Evolutionary conservation across 2,797 vertebrate species (phyloP), one percentile per base, ranked within the genome.

Genomic region (Crax fasciolata): DNA sequence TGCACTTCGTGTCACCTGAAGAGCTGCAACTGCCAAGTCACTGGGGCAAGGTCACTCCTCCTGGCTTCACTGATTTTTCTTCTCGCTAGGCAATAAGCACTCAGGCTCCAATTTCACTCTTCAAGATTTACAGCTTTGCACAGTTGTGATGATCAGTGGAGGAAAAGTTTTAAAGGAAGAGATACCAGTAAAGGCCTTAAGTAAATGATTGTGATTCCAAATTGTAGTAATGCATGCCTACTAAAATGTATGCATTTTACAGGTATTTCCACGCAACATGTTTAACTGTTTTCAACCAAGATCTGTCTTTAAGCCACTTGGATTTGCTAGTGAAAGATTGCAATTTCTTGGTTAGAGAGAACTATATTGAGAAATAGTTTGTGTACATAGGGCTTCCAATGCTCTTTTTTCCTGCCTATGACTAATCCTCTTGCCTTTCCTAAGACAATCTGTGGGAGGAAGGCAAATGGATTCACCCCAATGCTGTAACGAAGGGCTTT

Each of bases 361-460:
- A 83, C 68, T 55, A 59, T 87, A 92, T 74, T 88, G 85, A 94
- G 58, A 90, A 91, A 57, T 51, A 67, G 17, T 90, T 95, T 96
- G 91, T 94, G 41, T 94, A 70, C 41, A 44, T 52, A 49, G 13
- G 66, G 82, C 46, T 87, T 75, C 59, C 57, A 68, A 73, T 95
- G 84, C 80, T 92, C 91, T 87, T 87, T 92, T 89, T 91, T 87
- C 43, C 66, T 91, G 71, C 32, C 67, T 88, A 49, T 96, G 87
- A 96, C 82, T 96, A 95, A 96, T 93, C 62, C 71, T 23, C 9
- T 86, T 91, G 76, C 87, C 76, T 94, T 86, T 91, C 63, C 73
- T 59, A 70, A 91, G 91, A 93, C 52, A 95, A 48, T 80, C 81
- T 84, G 94, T 88, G 67, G 91, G 92, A 95, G 83, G 84, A 94